Evolutionary conservation across 2,888 invertebrate species (phyloP).

Genomic region (Gandaritis pyraliata): DNA sequence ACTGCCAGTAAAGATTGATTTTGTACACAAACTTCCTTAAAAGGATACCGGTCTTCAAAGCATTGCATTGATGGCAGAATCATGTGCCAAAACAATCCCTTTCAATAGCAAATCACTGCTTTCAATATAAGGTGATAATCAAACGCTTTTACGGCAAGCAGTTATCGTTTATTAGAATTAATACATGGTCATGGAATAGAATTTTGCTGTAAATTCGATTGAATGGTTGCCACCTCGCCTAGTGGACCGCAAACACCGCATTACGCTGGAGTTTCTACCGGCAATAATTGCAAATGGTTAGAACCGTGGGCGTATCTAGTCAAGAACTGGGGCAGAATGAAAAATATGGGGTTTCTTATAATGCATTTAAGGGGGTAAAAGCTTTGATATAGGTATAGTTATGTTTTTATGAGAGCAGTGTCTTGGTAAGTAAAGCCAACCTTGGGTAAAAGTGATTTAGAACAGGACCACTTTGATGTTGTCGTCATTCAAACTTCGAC

Average conservation of each 20-base stretch:
- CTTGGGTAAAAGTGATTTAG: no score
- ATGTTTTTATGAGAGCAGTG: no score
- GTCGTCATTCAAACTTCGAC: no score
- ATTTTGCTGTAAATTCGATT: conserved; percentile 57
- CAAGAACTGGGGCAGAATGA: not conserved
- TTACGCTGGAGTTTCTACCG: conserved; percentile 48
- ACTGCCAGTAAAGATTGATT: not conserved
- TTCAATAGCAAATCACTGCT: conserved; percentile 19
- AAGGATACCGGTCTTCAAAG: conserved; percentile 16
- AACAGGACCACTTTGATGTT: no score
- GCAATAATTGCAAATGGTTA: conserved; percentile 60
- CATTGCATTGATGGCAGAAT: conserved; percentile 31
- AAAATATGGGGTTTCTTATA: not conserved
- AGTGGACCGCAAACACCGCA: conserved; percentile 50
- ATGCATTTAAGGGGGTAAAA: no score
- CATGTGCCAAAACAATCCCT: conserved; percentile 36
- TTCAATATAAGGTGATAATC: conserved; percentile 40
- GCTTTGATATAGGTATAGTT: no score
- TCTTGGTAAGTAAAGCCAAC: no score
- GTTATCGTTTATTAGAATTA: conserved; percentile 54
- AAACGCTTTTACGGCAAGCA: conserved; percentile 46
- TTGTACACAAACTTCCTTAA: not conserved
- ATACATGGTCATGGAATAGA: conserved; percentile 40
- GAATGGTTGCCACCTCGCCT: conserved; percentile 52
- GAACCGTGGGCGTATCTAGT: not conserved